phyloP scores from a whole-genome alignment of 2,797 vertebrate genomes.

The Buceros bicornis region DNA sequence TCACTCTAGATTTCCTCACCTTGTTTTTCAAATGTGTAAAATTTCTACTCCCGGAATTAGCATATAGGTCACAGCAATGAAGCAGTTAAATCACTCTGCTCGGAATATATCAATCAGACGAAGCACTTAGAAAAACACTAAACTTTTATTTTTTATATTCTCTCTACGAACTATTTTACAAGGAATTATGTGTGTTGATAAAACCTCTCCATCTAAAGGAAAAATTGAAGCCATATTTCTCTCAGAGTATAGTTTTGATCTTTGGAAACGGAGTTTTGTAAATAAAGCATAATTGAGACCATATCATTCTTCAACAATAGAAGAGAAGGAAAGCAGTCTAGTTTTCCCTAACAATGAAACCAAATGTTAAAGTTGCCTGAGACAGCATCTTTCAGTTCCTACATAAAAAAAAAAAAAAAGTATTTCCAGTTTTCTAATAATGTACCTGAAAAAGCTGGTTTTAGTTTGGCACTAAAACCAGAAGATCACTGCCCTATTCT shows the following conservation, averaged over 20 bases:
- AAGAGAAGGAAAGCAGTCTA: background rate
- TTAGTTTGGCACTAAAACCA: background rate
- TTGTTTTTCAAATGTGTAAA: background rate
- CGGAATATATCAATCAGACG: background rate
- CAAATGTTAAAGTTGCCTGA: background rate
- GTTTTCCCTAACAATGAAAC: background rate
- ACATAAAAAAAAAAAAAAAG: background rate
- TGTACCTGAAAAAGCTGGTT: background rate
- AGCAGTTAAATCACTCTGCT: background rate
- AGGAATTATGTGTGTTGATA: background rate
- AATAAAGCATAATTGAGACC: conserved; percentile 24
- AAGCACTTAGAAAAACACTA: background rate
- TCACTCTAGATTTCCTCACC: background rate
- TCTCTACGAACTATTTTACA: background rate
- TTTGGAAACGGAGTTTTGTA: conserved; percentile 14
- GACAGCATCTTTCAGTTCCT: background rate
- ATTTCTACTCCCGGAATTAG: background rate
- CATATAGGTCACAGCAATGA: background rate
- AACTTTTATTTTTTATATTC: background rate
- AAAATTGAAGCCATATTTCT: conserved; percentile 49
- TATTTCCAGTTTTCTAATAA: background rate
- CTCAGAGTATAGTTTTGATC: background rate
- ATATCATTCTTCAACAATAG: background rate
- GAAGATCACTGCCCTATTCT: background rate
- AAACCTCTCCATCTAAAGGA: background rate